Evolutionary conservation across 1,140 invertebrate genomes (phyloP), one percentile per base, ranked within the genome.

Genomic region (Leptoteleia sp.): DNA sequence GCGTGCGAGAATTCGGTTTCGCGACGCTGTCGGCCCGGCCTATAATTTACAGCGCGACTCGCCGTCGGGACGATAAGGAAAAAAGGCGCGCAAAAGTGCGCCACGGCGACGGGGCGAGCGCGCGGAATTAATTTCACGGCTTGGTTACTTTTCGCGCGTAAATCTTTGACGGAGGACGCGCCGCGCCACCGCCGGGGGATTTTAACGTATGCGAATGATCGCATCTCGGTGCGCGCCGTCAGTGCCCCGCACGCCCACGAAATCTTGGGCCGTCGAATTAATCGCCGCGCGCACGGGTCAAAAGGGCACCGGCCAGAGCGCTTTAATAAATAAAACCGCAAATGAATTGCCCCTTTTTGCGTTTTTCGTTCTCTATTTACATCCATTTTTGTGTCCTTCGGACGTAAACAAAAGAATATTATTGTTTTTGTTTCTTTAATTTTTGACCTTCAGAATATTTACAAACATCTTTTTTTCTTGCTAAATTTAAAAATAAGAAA

Each of bases 61-160:
- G 38, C 25, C 9, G 19, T 22, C 8, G 27, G 6, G 6, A 6
- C 3, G 6, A 7, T 8, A 13, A 16, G 35, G 4, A 31, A 37
- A 47, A 40, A 50, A 64, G 27, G 17, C 8, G 15, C 15, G 13
- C 35, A 40, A 40, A 54, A 54, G 27, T 48, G 16, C 29, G 29
- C 17, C 16, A 25, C 31, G 25, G 11, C 40, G 40, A 55, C 57
- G 37, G 33, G 65, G 59, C 35, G 59, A 42, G 57, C 45, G 52
- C 43, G 54, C 52, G 42, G 54, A 76, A 67, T 76, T 68, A 67
- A 76, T 76, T 76, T 76, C 62, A 67, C 62, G 62, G 52, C 43
- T 55, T 52, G 22, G 22, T 35, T 47, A 40, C 47, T 59, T 76
- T 76, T 76, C 62, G 61, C 55, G 62, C 62, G 62, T 76, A 76